Conservation (phyloP, 2,888 invertebrate genomes). For the Nysson spinosus region DNA sequence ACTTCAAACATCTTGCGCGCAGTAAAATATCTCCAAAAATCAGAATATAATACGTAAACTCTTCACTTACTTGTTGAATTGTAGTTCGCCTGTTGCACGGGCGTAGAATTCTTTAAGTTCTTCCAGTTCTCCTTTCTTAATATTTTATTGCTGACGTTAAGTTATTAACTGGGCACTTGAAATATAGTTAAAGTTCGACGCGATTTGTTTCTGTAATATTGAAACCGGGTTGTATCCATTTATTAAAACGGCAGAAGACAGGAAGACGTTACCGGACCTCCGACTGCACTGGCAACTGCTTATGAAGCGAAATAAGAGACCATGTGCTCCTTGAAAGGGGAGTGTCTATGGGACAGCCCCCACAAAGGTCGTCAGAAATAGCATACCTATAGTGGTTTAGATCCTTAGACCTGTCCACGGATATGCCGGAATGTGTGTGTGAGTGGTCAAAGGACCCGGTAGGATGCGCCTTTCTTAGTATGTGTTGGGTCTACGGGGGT, state of each 20-base stretch:
- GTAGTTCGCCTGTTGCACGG: no score
- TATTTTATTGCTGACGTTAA: no score
- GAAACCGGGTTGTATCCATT: not conserved
- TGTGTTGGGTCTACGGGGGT: not conserved
- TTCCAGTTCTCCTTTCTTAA: no score
- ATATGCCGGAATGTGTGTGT: not conserved
- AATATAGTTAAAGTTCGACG: not conserved
- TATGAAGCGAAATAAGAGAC: slow-evolving; percentile 53
- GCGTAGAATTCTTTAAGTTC: no score
- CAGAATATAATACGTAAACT: no score
- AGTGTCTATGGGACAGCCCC: slow-evolving; percentile 56
- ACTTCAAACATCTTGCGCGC: no score
- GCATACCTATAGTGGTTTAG: slow-evolving; percentile 15
- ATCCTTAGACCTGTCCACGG: slow-evolving; percentile 3
- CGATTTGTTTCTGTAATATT: not conserved
- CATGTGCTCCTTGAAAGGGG: slow-evolving; percentile 54
- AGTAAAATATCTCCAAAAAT: no score
- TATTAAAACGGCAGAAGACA: not conserved
- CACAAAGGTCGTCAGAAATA: slow-evolving; percentile 57
- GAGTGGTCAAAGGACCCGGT: slow-evolving; percentile 7
- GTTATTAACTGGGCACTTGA: no score
- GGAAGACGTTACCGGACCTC: not conserved
- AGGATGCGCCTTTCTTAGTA: slow-evolving; percentile 3
- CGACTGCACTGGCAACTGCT: slow-evolving; percentile 35
- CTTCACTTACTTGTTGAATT: no score